phyloP scores from a whole-genome alignment of 2,113 vertebrate species.

The Solenodon paradoxus region DNA sequence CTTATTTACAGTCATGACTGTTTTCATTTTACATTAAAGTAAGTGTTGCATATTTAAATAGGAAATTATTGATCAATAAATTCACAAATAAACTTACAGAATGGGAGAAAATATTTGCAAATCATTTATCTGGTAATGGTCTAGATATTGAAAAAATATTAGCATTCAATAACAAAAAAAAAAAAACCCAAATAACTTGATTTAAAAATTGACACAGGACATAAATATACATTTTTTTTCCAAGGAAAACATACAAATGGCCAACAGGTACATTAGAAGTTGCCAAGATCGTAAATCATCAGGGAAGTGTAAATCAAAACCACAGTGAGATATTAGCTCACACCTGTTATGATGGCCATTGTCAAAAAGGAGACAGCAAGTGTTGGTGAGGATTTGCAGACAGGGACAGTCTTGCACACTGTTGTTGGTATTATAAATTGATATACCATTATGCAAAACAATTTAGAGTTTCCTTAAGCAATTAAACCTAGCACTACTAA shows the following conservation, averaged over 20 bases:
- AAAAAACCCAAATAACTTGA: not conserved
- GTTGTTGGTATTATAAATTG: not conserved
- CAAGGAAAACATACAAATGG: not conserved
- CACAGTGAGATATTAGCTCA: not conserved
- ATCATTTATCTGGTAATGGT: not conserved
- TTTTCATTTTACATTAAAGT: slow-evolving; percentile 30
- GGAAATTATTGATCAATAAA: not conserved
- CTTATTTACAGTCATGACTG: not conserved
- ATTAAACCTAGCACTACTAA: not conserved
- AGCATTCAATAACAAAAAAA: too few relatives aligned
- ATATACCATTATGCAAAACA: not conserved
- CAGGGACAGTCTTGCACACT: not conserved
- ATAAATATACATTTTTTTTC: not conserved
- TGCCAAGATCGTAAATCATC: not conserved
- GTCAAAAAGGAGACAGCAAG: not conserved
- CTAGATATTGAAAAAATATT: not conserved
- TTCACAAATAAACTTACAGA: not conserved
- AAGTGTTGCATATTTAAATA: not conserved
- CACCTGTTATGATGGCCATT: not conserved
- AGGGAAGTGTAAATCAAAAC: not conserved
- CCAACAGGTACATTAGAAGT: not conserved
- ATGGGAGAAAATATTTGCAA: not conserved
- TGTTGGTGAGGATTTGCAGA: not conserved
- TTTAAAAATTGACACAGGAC: not conserved
- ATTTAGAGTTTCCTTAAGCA: not conserved